Percentiles rank a stretch among this genome's conserved stretches.
These are phyloP conservation scores for Drosophila funebris DNA, from an alignment of 1,140 invertebrate species.

Conservation along the genomic window DNA sequence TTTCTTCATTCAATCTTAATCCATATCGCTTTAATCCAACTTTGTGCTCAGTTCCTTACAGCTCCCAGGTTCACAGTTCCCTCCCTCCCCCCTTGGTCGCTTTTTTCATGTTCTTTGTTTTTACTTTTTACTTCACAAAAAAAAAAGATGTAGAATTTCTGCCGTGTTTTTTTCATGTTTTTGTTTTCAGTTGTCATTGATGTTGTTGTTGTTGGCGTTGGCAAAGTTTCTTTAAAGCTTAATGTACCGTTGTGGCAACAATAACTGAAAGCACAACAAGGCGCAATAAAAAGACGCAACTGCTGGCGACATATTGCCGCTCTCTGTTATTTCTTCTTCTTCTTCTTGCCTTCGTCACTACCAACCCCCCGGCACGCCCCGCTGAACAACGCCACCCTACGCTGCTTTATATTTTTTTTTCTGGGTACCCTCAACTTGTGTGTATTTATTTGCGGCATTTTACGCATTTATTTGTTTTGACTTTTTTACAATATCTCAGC, in stretches of 20 bases:
- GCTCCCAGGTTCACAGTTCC: too few species aligned
- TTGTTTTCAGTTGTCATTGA: conserved; percentile 15
- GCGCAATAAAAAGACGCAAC: conserved; percentile 64
- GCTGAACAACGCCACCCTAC: neutral
- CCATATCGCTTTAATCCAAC: conserved; percentile 35
- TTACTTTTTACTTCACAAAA: conserved; percentile 55
- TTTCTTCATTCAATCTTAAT: conserved; percentile 9
- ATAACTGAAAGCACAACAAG: conserved; percentile 65
- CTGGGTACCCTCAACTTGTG: conserved; percentile 6
- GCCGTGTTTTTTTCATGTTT: conserved; percentile 45
- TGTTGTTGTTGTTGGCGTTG: neutral
- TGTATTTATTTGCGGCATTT: conserved; percentile 82
- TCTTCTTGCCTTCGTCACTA: neutral
- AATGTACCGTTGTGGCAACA: conserved; percentile 77
- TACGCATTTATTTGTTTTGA: conserved; percentile 83
- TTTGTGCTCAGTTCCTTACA: conserved; percentile 19
- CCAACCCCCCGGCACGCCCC: conserved; percentile 6
- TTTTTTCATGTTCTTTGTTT: conserved; percentile 34
- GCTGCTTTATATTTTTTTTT: neutral
- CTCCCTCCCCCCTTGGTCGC: conserved; percentile 4
- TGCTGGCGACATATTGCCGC: conserved; percentile 75
- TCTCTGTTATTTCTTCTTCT: conserved; percentile 9
- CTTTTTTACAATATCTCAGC: conserved; percentile 47
- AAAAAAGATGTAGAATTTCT: conserved; percentile 8
- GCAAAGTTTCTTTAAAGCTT: conserved; percentile 70